Conservation (phyloP, 2,797 vertebrate species). For the Phalloptychus januarius region DNA sequence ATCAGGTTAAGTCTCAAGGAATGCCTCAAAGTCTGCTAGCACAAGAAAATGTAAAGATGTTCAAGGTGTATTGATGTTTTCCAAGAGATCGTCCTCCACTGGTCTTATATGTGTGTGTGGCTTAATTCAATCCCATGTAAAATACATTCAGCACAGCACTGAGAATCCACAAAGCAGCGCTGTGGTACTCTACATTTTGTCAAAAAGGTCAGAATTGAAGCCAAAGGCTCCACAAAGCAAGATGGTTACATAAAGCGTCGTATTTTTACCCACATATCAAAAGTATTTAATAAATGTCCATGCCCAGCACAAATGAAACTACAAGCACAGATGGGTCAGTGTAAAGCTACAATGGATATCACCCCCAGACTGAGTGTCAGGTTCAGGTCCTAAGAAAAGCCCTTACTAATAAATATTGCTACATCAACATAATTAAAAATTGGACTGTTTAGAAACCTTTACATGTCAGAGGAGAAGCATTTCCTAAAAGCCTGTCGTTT, state of each 20-base stretch:
- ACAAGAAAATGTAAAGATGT: neutral
- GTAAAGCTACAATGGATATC: constrained; percentile 77
- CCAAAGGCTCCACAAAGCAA: constrained; percentile 34
- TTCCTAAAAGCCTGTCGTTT: constrained; percentile 30
- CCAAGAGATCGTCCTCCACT: constrained; percentile 27
- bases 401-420: constrained; percentile 87
- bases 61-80: neutral
- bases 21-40: neutral
- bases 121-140: constrained; percentile 52
- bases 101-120: constrained; percentile 40
- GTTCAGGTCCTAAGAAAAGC: constrained; percentile 79
- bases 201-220: constrained; percentile 33
- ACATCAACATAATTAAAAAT: constrained; percentile 81
- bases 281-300: constrained; percentile 34
- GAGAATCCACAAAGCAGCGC: constrained; percentile 40
- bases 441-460: constrained; percentile 69
- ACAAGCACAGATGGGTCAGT: constrained; percentile 57
- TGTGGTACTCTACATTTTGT: constrained; percentile 24
- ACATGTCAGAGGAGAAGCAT: constrained; percentile 58
- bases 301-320: constrained; percentile 54
- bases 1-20: neutral
- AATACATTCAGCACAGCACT: constrained; percentile 47
- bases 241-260: constrained; percentile 36
- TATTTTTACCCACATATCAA: constrained; percentile 36
- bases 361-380: constrained; percentile 65